phyloP scores from a whole-genome alignment of 2,113 vertebrate species.

The Notiomystis cincta region DNA sequence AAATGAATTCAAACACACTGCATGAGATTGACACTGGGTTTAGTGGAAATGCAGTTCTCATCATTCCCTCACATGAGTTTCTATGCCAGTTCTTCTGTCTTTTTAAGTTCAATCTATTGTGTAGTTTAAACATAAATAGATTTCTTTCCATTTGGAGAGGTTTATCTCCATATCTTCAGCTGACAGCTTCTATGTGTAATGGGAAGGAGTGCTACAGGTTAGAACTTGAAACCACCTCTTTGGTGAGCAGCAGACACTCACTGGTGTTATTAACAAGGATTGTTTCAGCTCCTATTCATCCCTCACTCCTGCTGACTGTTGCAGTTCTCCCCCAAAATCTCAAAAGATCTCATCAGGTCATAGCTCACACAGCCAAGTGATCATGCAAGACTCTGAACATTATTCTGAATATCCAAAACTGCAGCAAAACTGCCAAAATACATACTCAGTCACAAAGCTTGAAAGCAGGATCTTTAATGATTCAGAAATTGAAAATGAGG shows the following conservation, averaged over 20 bases:
- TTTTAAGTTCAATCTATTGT: neutral
- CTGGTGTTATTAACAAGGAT: neutral
- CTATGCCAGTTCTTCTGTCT: neutral
- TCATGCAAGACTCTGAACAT: neutral
- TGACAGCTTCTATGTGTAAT: neutral
- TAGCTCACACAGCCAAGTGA: neutral
- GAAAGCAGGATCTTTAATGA: neutral
- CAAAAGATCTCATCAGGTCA: neutral
- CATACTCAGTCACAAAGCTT: neutral
- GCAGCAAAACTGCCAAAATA: neutral
- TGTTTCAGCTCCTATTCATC: neutral
- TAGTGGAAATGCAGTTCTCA: neutral
- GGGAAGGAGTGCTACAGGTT: constrained; percentile 7
- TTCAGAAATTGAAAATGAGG: neutral
- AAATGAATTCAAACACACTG: neutral
- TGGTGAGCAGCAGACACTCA: neutral
- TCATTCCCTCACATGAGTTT: neutral
- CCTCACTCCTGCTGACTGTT: neutral
- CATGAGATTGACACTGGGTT: neutral
- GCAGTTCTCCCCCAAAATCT: neutral
- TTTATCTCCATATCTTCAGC: neutral
- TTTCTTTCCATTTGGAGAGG: neutral
- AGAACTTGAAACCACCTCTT: constrained; percentile 20
- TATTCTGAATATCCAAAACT: neutral
- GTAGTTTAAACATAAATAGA: neutral